A percentile compares a stretch with the other conserved stretches of the same genome.
phyloP scores from a whole-genome alignment of 2,113 vertebrate species.

The Dasyprocta punctata region DNA sequence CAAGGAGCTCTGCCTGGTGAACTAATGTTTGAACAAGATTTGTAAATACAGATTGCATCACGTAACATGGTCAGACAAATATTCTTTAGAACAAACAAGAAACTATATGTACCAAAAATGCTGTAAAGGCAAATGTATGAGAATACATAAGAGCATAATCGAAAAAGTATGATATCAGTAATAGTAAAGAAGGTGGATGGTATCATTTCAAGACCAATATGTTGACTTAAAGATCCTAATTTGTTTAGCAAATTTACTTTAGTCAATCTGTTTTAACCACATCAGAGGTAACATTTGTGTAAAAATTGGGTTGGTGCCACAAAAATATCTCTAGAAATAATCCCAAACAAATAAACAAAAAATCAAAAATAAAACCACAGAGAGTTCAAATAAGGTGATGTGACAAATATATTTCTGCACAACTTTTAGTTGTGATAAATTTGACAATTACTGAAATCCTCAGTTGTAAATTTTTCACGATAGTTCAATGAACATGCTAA shows the following conservation, averaged over 20 bases:
- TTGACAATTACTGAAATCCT: constrained; percentile 1
- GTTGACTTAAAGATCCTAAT: neutral
- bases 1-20: neutral
- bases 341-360: neutral
- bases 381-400: neutral
- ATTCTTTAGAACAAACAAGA: neutral
- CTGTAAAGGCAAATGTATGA: neutral
- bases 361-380: neutral
- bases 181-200: neutral
- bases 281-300: neutral
- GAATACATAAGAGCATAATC: neutral
- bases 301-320: neutral
- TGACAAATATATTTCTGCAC: neutral
- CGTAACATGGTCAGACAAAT: accelerated
- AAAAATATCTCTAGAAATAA: neutral
- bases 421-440: neutral
- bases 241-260: neutral
- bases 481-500: neutral
- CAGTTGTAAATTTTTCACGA: neutral
- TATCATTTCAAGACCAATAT: neutral
- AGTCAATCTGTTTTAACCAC: neutral
- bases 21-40: neutral
- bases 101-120: neutral
- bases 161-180: neutral
- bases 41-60: neutral